A percentile compares a stretch with the other conserved stretches of the same genome.
Conservation (phyloP, 2,113 vertebrate genomes). For the Theristicus caerulescens region DNA sequence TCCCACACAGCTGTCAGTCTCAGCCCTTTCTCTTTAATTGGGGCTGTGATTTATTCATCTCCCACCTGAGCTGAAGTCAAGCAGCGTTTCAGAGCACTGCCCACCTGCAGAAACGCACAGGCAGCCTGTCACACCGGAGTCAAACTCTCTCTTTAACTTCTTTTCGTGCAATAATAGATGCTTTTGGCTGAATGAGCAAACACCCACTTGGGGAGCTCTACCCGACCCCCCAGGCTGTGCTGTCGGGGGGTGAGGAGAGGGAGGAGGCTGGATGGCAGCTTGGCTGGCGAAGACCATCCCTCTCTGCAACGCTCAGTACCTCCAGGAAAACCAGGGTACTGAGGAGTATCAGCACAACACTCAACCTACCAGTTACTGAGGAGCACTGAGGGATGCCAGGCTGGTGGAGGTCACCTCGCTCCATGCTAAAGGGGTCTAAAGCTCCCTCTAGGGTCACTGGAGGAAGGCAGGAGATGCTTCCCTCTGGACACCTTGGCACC, state of each 20-base stretch:
- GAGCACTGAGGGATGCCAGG: not conserved
- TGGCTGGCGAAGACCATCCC: not conserved
- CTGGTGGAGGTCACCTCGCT: not conserved
- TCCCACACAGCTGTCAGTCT: not conserved
- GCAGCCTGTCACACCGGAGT: not conserved
- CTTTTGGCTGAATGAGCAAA: not conserved
- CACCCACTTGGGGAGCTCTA: not conserved
- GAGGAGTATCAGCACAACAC: not conserved
- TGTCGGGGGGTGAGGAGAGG: accelerated
- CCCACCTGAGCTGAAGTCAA: not conserved
- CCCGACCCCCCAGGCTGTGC: not conserved
- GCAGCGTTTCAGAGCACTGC: not conserved
- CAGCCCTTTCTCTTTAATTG: not conserved
- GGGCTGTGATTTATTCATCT: not conserved
- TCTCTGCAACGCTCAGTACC: not conserved
- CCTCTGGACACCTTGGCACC: not conserved
- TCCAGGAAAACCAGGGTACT: not conserved
- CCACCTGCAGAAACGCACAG: not conserved
- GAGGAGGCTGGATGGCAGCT: not conserved
- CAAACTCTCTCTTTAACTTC: too few relatives aligned
- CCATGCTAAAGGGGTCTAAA: not conserved
- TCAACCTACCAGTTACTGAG: not conserved
- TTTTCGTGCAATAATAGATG: not conserved
- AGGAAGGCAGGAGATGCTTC: not conserved
- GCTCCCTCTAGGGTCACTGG: not conserved